Evolutionary conservation across 1,140 invertebrate species (phyloP).

Genomic region (Bombus sylvicola): DNA sequence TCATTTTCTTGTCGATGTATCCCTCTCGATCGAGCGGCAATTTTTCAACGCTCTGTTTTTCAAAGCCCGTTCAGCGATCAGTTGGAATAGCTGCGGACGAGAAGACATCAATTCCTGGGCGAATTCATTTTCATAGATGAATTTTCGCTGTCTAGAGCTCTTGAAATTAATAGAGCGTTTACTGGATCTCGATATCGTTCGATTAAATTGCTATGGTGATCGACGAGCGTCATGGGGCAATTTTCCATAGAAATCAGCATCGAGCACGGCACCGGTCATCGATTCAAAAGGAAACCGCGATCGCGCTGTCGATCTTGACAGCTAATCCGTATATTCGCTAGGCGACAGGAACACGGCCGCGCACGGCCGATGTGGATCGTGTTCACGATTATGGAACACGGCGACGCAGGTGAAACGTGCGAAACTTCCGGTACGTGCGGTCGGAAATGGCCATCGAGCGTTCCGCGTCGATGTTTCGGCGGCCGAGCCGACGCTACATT

Average conservation of each 20-base stretch:
- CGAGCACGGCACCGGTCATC: not conserved
- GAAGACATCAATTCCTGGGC: not conserved
- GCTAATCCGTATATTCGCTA: constrained; percentile 23
- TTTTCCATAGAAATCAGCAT: constrained; percentile 34
- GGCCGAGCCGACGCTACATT: not conserved
- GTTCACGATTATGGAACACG: constrained; percentile 45
- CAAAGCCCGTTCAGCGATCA: not conserved
- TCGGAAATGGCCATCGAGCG: constrained; percentile 47
- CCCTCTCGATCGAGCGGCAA: not conserved
- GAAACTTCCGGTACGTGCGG: constrained; percentile 52
- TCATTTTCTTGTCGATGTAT: constrained; percentile 3
- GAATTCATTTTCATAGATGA: not conserved
- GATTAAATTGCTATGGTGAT: not conserved
- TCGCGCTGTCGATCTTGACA: constrained; percentile 36
- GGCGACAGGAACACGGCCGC: not conserved
- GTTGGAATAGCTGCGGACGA: not conserved
- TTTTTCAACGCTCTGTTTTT: not conserved
- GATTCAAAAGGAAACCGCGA: constrained; percentile 33
- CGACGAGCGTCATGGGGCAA: not conserved
- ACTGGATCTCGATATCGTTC: not conserved
- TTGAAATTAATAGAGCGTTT: not conserved
- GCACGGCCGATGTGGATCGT: constrained; percentile 1
- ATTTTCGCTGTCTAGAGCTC: not conserved
- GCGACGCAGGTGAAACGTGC: constrained; percentile 46
- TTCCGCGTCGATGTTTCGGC: constrained; percentile 37